Evolutionary conservation across 2,797 vertebrate genomes (phyloP).

Genomic region (Cuculus canorus): DNA sequence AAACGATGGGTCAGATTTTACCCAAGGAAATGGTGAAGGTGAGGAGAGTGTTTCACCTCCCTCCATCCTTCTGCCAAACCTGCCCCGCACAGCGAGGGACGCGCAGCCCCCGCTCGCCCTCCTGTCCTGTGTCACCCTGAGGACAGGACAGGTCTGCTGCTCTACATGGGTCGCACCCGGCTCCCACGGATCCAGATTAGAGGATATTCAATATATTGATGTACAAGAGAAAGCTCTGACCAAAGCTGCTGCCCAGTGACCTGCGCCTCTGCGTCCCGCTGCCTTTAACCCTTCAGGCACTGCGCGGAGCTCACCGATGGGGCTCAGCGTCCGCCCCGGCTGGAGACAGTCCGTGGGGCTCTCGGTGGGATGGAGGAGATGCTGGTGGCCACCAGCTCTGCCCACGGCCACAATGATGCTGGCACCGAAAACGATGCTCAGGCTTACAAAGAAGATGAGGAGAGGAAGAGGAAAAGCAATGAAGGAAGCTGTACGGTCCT

Average conservation of each 20-base stretch:
- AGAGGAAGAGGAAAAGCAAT: neutral
- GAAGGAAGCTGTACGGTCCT: neutral
- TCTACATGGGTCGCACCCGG: fast-evolving
- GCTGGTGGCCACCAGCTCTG: neutral
- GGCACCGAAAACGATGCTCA: neutral
- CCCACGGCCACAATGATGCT: neutral
- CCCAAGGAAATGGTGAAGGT: fast-evolving
- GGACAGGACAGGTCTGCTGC: neutral
- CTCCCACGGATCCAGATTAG: neutral
- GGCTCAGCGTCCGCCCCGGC: no score
- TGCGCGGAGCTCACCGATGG: neutral
- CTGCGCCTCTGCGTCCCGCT: neutral
- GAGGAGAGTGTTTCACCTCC: neutral
- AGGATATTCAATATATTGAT: conserved; percentile 18
- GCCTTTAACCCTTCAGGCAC: conserved; percentile 14
- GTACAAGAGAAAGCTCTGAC: neutral
- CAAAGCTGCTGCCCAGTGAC: neutral
- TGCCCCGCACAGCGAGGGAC: fast-evolving
- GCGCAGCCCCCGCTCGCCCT: neutral
- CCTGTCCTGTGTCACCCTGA: neutral
- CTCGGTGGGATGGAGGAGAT: neutral
- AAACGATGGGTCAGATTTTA: fast-evolving
- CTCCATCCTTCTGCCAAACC: neutral
- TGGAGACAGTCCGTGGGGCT: neutral
- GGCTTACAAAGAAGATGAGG: neutral